Evolutionary conservation across 2,888 invertebrate genomes (phyloP).

Genomic region (Meteorus colon): DNA sequence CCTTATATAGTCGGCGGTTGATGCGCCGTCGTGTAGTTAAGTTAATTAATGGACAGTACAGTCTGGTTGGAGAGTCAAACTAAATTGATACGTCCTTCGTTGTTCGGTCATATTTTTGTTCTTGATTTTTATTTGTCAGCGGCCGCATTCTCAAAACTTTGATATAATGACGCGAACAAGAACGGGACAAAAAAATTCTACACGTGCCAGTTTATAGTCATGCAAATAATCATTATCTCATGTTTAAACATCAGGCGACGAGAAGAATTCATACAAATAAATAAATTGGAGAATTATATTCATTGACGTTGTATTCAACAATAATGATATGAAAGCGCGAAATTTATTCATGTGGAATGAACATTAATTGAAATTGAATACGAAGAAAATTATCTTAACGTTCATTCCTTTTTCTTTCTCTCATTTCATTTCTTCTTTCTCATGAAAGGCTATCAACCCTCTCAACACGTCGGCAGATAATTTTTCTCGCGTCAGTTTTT

Average conservation of each 20-base stretch:
- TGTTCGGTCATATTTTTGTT: constrained; percentile 65
- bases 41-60: constrained; percentile 73
- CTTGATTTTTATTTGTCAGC: constrained; percentile 12
- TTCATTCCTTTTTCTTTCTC: background rate
- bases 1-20: constrained; percentile 61
- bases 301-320: background rate
- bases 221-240: background rate
- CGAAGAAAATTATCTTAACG: constrained; percentile 9
- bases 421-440: background rate
- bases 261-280: background rate
- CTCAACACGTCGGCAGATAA: background rate
- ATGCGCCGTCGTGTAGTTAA: constrained; percentile 71
- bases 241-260: background rate
- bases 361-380: constrained; percentile 9
- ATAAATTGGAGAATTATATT: background rate
- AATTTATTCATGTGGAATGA: background rate
- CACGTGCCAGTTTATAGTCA: background rate
- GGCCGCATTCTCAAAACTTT: constrained; percentile 9
- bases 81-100: constrained; percentile 73
- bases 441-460: constrained; percentile 18
- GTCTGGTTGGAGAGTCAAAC: constrained; percentile 69
- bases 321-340: background rate
- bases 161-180: background rate
- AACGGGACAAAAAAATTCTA: background rate
- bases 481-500: constrained; percentile 44